A percentile compares a stretch with the other conserved stretches of the same genome.
These are phyloP conservation scores for Tragelaphus scriptus DNA, from an alignment of 2,113 vertebrate genomes.

Conservation along the genomic window DNA sequence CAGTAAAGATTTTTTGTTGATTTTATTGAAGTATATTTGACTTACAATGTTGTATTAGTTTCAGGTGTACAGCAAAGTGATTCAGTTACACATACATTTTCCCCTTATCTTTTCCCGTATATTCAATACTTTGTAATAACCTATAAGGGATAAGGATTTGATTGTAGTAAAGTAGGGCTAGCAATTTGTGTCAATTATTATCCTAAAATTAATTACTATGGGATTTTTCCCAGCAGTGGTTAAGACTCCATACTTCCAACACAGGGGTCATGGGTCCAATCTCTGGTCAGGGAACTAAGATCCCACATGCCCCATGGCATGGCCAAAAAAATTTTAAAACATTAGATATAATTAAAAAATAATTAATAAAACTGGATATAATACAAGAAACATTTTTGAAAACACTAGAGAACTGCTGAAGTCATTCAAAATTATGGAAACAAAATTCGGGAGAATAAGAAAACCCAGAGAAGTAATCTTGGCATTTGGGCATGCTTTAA, in stretches of 20 bases:
- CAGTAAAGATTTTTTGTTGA: background rate
- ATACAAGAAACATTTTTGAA: background rate
- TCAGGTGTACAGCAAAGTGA: background rate
- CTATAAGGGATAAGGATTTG: background rate
- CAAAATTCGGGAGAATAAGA: background rate
- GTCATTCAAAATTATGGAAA: background rate
- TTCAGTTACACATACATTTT: background rate
- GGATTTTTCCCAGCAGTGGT: background rate
- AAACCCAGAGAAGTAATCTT: background rate
- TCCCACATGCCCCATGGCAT: background rate
- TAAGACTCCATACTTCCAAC: background rate
- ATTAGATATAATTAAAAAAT: background rate
- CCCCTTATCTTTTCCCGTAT: background rate
- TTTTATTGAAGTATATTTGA: background rate
- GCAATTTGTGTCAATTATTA: background rate
- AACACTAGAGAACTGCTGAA: background rate
- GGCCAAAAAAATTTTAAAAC: background rate
- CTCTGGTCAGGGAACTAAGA: background rate
- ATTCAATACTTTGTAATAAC: background rate
- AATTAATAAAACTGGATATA: background rate
- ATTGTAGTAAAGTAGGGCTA: background rate
- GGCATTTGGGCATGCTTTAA: background rate
- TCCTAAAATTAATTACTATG: background rate
- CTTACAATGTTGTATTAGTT: background rate
- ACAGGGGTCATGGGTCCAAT: background rate